Evolutionary conservation across 2,797 vertebrate species (phyloP).

Genomic region (Karalla daura): DNA sequence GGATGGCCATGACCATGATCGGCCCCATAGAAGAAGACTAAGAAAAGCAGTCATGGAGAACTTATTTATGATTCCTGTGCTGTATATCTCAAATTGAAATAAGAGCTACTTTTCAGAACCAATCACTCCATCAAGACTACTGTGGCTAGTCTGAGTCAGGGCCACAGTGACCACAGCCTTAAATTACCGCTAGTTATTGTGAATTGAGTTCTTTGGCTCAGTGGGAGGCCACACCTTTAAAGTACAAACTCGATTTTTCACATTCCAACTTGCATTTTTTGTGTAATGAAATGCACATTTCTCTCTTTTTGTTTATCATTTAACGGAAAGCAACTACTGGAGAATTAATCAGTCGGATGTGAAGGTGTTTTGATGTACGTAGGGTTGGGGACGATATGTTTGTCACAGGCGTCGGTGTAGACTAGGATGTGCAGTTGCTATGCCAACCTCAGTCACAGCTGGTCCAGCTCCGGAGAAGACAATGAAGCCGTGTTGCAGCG

Average conservation of each 20-base stretch:
- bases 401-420: slow-evolving; percentile 11
- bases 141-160: slow-evolving; percentile 36
- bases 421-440: slow-evolving; percentile 60
- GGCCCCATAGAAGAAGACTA: slow-evolving; percentile 20
- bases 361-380: slow-evolving; percentile 43
- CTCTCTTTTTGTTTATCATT: slow-evolving; percentile 13
- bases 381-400: slow-evolving; percentile 18
- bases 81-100: slow-evolving; percentile 39
- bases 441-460: slow-evolving; percentile 66
- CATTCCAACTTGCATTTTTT: background rate
- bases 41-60: no score
- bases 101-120: slow-evolving; percentile 45
- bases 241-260: slow-evolving; percentile 48
- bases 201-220: slow-evolving; percentile 43
- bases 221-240: slow-evolving; percentile 51
- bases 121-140: slow-evolving; percentile 63
- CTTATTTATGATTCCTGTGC: slow-evolving; percentile 18
- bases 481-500: slow-evolving; percentile 59
- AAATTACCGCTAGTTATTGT: slow-evolving; percentile 41
- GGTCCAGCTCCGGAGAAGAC: slow-evolving; percentile 49
- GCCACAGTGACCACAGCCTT: slow-evolving; percentile 3
- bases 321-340: background rate
- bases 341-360: slow-evolving; percentile 29
- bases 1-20: slow-evolving; percentile 49
- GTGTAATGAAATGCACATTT: background rate